Evolutionary conservation across 2,888 invertebrate species (phyloP), one percentile per base, ranked within the genome.

Genomic region (Tiphia femorata): DNA sequence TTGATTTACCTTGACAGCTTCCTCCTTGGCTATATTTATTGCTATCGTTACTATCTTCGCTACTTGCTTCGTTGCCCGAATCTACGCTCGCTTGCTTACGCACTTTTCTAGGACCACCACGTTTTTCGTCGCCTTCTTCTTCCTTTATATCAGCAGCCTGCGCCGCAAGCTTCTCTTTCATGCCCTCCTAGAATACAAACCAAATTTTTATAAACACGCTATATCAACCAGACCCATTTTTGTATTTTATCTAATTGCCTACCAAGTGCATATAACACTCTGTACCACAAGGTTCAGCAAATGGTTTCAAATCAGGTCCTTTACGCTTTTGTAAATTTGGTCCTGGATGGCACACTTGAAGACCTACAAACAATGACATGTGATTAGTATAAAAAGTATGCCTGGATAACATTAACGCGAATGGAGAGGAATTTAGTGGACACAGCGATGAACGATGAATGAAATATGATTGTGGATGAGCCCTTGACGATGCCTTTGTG

Each of bases 21-120:
- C 85, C 85, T 85, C 91, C 91, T 84, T 92, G 91, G 76, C 89
- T 91, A 72, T 86, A 90, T 55, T 91, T 90, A 80, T 93, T 92
- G 78, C 94, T 94, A 76, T 96, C 96, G 78, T 96, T 96, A 82
- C 96, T 96, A 78, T 96, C 96, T 81, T 96, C 96, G 0, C 95
- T 96, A 71, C 95, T 95, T 3, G 95, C 96, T 84, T 96, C 96
- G 83, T 96, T 96, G 63, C 95, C 94, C 30, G 95, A 95, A 86
- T 95, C 95, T 8, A 90, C 89, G 27, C 92, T 87, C 68, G 87
- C 88, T 81, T 85, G 90, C 82, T 89, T 89, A 21, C 86, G 84
- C 33, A 88, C 85, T 80, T 88, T 88, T 46, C 87, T 82, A 0
- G 88, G 86, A 51, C 83, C 84, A 21, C 81, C 80, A 71, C 79